Conservation (phyloP, 1,140 invertebrate species). For the Asobara japonica region DNA sequence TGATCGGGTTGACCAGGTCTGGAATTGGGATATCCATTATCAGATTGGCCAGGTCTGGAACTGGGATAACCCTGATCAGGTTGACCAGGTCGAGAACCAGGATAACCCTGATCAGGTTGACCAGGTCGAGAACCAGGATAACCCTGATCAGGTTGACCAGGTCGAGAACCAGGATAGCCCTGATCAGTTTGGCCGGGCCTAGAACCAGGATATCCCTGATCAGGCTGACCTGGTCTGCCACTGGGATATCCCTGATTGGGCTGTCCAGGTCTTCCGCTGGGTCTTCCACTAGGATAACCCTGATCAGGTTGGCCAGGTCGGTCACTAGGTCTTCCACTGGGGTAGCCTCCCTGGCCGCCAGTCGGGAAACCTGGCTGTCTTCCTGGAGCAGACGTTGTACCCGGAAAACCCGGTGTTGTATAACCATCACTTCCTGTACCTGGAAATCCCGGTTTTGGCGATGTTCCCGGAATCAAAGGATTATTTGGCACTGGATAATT, state of each 20-base stretch:
- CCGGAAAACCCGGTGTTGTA: constrained; percentile 31
- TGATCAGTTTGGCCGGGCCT: constrained; percentile 27
- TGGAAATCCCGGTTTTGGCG: constrained; percentile 37
- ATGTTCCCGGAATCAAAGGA: constrained; percentile 47
- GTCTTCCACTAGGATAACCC: constrained; percentile 28
- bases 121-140: constrained; percentile 21
- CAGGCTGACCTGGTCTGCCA: neutral
- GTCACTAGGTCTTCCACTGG: constrained; percentile 33
- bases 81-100: constrained; percentile 27
- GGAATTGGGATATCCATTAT: neutral
- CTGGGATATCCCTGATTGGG: constrained; percentile 29
- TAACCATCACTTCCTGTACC: neutral
- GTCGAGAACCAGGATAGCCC: constrained; percentile 25
- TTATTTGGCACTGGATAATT: constrained; percentile 56
- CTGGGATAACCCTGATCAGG: constrained; percentile 31
- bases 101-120: constrained; percentile 33
- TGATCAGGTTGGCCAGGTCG: constrained; percentile 18
- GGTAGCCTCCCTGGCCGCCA: constrained; percentile 33
- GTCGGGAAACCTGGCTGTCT: constrained; percentile 31
- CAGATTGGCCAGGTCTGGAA: neutral
- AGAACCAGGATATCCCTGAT: constrained; percentile 28
- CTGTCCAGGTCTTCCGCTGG: neutral
- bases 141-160: constrained; percentile 22
- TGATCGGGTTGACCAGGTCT: constrained; percentile 16
- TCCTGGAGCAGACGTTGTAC: constrained; percentile 27